Evolutionary conservation across 2,113 vertebrate species (phyloP).

Genomic region (Apaloderma vittatum): DNA sequence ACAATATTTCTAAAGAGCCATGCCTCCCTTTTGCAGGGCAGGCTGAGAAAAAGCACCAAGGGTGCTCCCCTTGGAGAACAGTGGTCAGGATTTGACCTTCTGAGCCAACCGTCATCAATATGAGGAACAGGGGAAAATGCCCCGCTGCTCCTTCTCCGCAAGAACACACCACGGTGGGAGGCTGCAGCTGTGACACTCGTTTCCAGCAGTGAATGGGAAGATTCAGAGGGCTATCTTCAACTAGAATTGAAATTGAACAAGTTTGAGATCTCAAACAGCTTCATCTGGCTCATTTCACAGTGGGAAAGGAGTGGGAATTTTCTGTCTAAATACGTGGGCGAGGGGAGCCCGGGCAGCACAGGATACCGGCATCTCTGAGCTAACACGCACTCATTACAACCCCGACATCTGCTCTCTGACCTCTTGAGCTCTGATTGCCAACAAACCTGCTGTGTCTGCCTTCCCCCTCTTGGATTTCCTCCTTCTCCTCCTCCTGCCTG

Average conservation of each 20-base stretch:
- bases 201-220: fast-evolving
- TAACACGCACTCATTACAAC: not conserved
- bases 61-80: not conserved
- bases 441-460: not conserved
- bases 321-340: not conserved
- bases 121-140: not conserved
- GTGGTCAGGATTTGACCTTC: not conserved
- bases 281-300: not conserved
- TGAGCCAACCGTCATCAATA: not conserved
- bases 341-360: not conserved
- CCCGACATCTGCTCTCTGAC: conserved; percentile 60
- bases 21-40: not conserved
- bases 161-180: not conserved
- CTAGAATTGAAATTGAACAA: not conserved
- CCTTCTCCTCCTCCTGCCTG: not conserved
- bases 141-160: not conserved
- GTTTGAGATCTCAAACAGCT: not conserved
- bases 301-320: not conserved
- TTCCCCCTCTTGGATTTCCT: conserved; percentile 35
- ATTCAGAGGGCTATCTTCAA: not conserved
- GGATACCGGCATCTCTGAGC: conserved; percentile 37
- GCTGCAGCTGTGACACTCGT: not conserved
- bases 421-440: not conserved
- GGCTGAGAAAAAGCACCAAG: fast-evolving
- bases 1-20: fast-evolving